Conservation (phyloP, 2,113 vertebrate species). For the Ornithorhynchus anatinus region DNA sequence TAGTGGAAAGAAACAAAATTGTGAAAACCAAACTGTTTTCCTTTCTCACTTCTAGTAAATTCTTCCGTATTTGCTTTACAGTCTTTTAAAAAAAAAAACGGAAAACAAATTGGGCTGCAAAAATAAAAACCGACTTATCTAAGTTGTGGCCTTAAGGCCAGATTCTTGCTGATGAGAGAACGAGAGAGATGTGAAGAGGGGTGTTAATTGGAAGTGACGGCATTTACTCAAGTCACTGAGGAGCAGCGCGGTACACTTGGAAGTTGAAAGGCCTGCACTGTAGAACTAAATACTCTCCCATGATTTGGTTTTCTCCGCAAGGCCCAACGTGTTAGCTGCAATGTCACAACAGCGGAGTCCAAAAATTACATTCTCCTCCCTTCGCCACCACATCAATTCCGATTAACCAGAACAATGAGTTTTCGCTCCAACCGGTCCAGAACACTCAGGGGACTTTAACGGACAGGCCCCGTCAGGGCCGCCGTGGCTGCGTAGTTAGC, state of each 20-base stretch:
- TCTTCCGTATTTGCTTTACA: neutral
- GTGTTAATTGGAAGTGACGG: neutral
- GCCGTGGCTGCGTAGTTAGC: no score
- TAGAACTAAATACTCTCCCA: neutral
- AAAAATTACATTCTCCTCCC: neutral
- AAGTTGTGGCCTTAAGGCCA: neutral
- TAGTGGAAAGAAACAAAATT: slow-evolving; percentile 19
- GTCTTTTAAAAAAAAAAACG: neutral
- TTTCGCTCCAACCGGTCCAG: neutral
- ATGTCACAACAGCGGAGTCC: neutral
- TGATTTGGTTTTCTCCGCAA: accelerated
- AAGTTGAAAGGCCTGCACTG: neutral
- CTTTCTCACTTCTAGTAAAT: neutral
- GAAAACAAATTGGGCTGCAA: neutral
- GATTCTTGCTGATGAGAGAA: neutral
- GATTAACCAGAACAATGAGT: neutral
- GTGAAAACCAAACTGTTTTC: slow-evolving; percentile 4
- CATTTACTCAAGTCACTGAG: neutral
- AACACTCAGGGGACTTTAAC: accelerated
- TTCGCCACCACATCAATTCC: neutral
- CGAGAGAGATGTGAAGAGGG: neutral
- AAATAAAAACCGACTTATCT: neutral
- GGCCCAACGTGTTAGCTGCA: neutral
- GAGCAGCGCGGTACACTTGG: neutral
- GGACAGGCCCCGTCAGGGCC: neutral